Evolutionary conservation across 1,140 invertebrate genomes (phyloP), one percentile per base, ranked within the genome.

Genomic region (Frieseomelitta varia): DNA sequence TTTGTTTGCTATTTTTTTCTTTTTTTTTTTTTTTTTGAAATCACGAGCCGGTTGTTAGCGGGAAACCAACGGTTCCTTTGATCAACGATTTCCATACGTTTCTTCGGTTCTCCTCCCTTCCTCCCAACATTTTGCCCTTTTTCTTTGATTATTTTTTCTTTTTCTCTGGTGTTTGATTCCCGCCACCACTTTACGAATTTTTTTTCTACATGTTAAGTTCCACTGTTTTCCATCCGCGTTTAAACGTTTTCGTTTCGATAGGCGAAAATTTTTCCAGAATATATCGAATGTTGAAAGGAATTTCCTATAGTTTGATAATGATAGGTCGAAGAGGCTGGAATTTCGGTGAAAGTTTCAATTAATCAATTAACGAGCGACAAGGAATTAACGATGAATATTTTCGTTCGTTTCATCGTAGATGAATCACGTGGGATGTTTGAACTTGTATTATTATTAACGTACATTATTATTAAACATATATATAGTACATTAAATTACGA

Each of bases 41-140:
- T 55, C 63, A 51, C 39, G 24, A 39, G 14, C 11, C 19, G 27
- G 51, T 79, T 63, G 51, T 79, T 79, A 79, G 63, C 63, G 76
- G 76, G n/a, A 77, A 77, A 77, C 58, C 75, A 39, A 8, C 27
- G 76, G 17, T 21, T 14, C 47, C 61, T 68, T 79, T 79, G 76
- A 79, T 79, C 76, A 68, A 79, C 63, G 39, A 51, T 68, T 79
- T 79, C 63, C 68, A n/a, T 79, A 12, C 30, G 30, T 30, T 30
- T 30, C 30, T 30, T 30, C 30, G 30, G 30, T 2, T 30, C 30
- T 30, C 30, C 30, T 30, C 61, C 24, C 15, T 2, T 30, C 30
- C 30, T 30, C 61, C 24, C 15, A 27, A 79, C 68, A 21, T 68
- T 68, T 21, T 51, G n/a, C 30, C 51, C 4, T 68, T 55, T 61